Conservation (phyloP, 2,113 vertebrate genomes). For the Brachirus orientalis region DNA sequence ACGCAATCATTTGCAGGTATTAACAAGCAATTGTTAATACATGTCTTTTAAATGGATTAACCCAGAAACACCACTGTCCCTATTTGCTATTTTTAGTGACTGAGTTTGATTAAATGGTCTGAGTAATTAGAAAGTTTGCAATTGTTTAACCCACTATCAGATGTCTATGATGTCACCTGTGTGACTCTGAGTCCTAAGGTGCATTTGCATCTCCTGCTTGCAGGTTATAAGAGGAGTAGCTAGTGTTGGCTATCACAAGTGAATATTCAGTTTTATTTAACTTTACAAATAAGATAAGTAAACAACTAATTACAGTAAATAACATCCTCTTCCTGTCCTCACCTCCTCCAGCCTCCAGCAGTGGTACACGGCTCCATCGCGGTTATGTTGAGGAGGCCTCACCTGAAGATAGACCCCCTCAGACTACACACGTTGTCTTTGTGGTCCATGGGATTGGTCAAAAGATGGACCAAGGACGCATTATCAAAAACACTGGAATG, state of each 20-base stretch:
- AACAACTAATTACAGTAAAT: neutral
- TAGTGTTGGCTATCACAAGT: slow-evolving; percentile 21
- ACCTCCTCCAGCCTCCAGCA: slow-evolving; percentile 90
- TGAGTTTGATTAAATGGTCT: neutral
- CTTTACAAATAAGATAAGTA: neutral
- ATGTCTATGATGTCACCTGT: too few relatives aligned
- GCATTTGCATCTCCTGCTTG: slow-evolving; percentile 17
- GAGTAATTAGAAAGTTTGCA: slow-evolving; percentile 8
- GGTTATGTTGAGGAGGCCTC: slow-evolving; percentile 97
- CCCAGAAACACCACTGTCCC: slow-evolving; percentile 19
- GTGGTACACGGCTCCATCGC: slow-evolving; percentile 94
- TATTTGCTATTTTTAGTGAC: slow-evolving; percentile 28
- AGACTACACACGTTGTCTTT: slow-evolving; percentile 95
- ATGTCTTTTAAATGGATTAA: slow-evolving; percentile 48
- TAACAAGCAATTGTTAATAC: neutral
- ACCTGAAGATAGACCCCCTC: slow-evolving; percentile 92
- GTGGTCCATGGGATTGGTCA: slow-evolving; percentile 99
- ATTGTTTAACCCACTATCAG: slow-evolving; percentile 6
- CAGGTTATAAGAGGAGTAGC: slow-evolving; percentile 24
- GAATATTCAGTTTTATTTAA: neutral
- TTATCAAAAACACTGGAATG: slow-evolving; percentile 99
- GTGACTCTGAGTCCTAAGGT: neutral
- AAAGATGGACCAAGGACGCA: slow-evolving; percentile 99
- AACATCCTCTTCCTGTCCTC: neutral
- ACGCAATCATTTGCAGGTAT: slow-evolving; percentile 1